Evolutionary conservation across 2,797 vertebrate genomes (phyloP).

Genomic region (Aulostomus chinensis): DNA sequence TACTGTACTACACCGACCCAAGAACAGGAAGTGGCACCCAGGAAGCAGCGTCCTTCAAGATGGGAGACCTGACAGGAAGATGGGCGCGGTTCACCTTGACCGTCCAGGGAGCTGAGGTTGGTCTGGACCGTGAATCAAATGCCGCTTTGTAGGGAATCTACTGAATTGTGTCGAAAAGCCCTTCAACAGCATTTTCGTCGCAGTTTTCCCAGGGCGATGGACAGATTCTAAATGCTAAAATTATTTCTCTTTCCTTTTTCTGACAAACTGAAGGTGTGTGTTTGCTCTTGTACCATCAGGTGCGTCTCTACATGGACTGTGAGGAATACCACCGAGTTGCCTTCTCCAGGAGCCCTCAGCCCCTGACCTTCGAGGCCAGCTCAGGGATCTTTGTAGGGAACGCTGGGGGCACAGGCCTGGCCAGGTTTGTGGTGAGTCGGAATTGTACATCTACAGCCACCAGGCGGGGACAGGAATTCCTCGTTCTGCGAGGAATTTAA

Average conservation of each 20-base stretch:
- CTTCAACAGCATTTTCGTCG: too few species aligned
- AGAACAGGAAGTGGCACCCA: constrained; percentile 74
- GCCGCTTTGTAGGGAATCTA: too few species aligned
- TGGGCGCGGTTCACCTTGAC: constrained; percentile 90
- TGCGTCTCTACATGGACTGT: constrained; percentile 90
- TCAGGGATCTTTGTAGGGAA: constrained; percentile 95
- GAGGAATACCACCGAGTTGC: constrained; percentile 86
- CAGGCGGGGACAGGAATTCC: too few species aligned
- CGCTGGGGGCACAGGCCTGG: constrained; percentile 88
- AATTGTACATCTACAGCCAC: too few species aligned
- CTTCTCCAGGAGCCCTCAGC: constrained; percentile 79
- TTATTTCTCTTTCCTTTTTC: too few species aligned
- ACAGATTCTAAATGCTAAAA: too few species aligned
- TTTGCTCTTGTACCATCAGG: too few species aligned
- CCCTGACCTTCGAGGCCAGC: constrained; percentile 86
- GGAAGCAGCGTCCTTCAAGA: constrained; percentile 89
- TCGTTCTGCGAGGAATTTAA: too few species aligned
- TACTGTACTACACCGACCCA: constrained; percentile 90
- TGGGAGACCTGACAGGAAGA: constrained; percentile 88
- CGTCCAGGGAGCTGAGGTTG: constrained; percentile 82
- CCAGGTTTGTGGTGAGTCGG: constrained; percentile 89
- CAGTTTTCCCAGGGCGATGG: too few species aligned
- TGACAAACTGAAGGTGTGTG: too few species aligned
- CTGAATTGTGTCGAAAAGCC: too few species aligned
- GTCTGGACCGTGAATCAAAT: too few species aligned